Base-by-base conservation (phyloP, 2,888 invertebrate species). In the Mythimna ferrago region DNA sequence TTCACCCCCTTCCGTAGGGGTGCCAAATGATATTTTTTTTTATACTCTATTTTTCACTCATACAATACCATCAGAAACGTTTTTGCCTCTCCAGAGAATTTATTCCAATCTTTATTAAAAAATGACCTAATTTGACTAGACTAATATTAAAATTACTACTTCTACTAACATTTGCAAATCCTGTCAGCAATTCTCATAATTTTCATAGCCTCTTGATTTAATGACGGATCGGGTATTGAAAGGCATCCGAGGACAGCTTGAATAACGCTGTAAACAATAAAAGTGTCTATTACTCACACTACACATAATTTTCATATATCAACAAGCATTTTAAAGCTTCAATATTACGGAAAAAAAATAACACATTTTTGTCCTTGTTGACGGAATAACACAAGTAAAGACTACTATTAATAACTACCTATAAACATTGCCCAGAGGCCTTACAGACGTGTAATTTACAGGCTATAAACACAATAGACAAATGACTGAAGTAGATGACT, bases 221-320 rank as follows among this genome's bases (percentile, higher is more conserved):
- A 93, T 0, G 97, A 97, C 44, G 97, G 97, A 85, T 98, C 98
- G 3, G 96, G 93, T 65, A 98, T 97, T 35, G 97, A 94, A 54
- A 98, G 93, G 88, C 97, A 97, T 2, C 98, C 98, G 44, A 98
- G 96, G 10, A 97, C 94, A 0, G 98, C 98, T 96, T 98, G 98
- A 75, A 98, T 97, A 66, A 98, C 93, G 88, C 98, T 98, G 91
- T 85, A 87, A 87, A 58, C 4, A 60, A 78, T 53, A 71, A 80
- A 61, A 11, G 38, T 26, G 48, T 32, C 4, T 51, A 14, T n/a
- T 68, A 53, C 35, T 26, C 2, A 26, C 0, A 35, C 41, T 53
- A 11, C 14, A 53, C 53, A 60, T 78, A 0, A 58, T 57, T 38
- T 44, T 56, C 26, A 35, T 51, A 61, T 19, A 32, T 48, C 14